These are phyloP conservation scores for Nomada hirtipes DNA, from an alignment of 2,888 invertebrate species.

Conservation along the genomic window DNA sequence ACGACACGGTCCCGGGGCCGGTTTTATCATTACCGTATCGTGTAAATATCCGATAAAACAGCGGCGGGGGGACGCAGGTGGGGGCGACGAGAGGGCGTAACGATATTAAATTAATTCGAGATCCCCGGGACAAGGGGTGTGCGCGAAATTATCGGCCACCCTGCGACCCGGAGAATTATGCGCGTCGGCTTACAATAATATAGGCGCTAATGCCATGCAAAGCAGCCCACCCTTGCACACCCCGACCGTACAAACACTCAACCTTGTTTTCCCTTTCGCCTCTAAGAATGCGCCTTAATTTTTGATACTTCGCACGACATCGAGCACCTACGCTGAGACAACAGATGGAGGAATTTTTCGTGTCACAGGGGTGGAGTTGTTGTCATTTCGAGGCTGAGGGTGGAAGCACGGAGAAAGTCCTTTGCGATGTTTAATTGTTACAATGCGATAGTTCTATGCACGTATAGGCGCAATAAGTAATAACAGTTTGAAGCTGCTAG, in stretches of 20 bases:
- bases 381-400: background rate
- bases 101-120: conserved; percentile 59
- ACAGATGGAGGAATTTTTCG: conserved; percentile 28
- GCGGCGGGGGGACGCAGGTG: background rate
- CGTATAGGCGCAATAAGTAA: no score
- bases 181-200: conserved; percentile 82
- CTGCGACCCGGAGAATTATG: conserved; percentile 73
- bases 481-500: no score
- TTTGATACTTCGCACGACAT: conserved; percentile 29
- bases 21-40: conserved; percentile 40
- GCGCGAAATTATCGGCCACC: conserved; percentile 43
- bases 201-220: conserved; percentile 81
- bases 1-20: background rate
- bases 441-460: background rate
- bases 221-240: conserved; percentile 54
- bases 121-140: conserved; percentile 27
- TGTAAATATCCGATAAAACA: conserved; percentile 38
- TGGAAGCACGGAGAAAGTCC: background rate
- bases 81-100: conserved; percentile 2
- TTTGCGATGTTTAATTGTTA: background rate
- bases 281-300: conserved; percentile 57
- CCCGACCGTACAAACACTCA: conserved; percentile 50
- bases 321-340: conserved; percentile 28
- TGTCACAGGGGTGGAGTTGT: background rate
- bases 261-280: conserved; percentile 52